Evolutionary conservation across 1,140 invertebrate genomes (phyloP), one percentile per base, ranked within the genome.

Genomic region (Bemisia tabaci): DNA sequence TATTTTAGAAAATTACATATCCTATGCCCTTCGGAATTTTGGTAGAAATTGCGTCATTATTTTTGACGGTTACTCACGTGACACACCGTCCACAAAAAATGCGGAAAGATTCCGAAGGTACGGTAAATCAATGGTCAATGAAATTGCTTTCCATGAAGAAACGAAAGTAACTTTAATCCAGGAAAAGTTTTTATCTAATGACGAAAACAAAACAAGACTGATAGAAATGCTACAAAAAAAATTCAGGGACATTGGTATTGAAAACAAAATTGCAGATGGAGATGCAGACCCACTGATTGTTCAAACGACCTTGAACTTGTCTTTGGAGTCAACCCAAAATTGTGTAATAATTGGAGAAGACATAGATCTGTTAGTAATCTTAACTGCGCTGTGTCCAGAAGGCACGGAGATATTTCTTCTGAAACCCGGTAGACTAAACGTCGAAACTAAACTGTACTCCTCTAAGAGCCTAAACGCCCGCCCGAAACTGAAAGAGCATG

Each of bases 11-110:
- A 39, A 63, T 33, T 73, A 73, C 59, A 11, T 69, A 12, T 11
- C 17, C 26, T 73, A 72, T 59, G 63, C 70, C 12, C 12, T 64
- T 63, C 69, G 64, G 66, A 24, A 70, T 69, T 70, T 65, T 63
- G 61, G 62, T 5, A 5, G 12, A 39, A 70, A 71, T 23, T 26
- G 21, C n/a, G 12, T 22, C 9, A 66, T 72, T 22, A 59, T 72
- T 23, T 73, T 73, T 67, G 71, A 73, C 62, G 70, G 69, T 1
- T 72, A 71, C 27, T 39, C 22, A 61, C 33, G 26, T 58, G 59
- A n/a, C 26, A 22, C 21, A 17, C 23, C 0, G n/a, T 26, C 5
- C 22, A 65, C 64, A 21, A 65, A 60, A 60, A 65, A 26, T 65
- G n/a, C 25, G 26, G 64, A 65, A 22, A 21, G 24, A 25, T 0